Percentiles rank a stretch among this genome's conserved stretches.
Conservation (phyloP, 2,113 vertebrate species). For the Amazona guildingii region DNA sequence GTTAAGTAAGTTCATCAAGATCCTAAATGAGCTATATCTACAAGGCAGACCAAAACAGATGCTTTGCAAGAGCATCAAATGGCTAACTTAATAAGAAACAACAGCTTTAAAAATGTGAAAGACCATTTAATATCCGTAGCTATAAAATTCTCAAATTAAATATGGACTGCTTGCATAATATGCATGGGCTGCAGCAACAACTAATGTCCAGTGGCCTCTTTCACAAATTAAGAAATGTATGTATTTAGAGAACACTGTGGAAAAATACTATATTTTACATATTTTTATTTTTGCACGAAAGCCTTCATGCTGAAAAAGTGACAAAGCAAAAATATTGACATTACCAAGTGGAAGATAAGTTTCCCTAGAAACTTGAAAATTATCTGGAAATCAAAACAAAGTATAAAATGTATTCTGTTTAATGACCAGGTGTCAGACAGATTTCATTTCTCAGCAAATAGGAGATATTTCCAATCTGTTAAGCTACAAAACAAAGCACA, state of each 20-base stretch:
- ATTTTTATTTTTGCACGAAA: neutral
- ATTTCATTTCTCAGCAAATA: conserved; percentile 11
- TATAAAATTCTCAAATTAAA: neutral
- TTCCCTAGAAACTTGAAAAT: conserved; percentile 28
- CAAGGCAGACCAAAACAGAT: neutral
- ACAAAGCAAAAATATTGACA: neutral
- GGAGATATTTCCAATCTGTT: conserved; percentile 11
- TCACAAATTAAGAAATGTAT: neutral
- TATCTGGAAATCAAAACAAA: neutral
- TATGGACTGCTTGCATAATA: neutral
- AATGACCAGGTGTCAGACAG: conserved; percentile 29
- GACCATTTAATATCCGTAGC: neutral
- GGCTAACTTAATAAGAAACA: neutral
- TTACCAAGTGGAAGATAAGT: neutral
- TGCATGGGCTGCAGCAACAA: neutral
- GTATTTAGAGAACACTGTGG: neutral
- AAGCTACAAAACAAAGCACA: conserved; percentile 17
- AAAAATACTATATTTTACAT: neutral
- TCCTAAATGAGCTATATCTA: neutral
- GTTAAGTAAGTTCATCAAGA: neutral
- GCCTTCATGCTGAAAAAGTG: neutral
- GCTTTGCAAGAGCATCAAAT: neutral
- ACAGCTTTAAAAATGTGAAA: neutral
- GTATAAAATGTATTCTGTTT: conserved; percentile 15
- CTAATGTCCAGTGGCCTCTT: neutral